These are phyloP conservation scores for Propithecus deckenii DNA, from an alignment of 2,797 vertebrate species.

Conservation along the genomic window DNA sequence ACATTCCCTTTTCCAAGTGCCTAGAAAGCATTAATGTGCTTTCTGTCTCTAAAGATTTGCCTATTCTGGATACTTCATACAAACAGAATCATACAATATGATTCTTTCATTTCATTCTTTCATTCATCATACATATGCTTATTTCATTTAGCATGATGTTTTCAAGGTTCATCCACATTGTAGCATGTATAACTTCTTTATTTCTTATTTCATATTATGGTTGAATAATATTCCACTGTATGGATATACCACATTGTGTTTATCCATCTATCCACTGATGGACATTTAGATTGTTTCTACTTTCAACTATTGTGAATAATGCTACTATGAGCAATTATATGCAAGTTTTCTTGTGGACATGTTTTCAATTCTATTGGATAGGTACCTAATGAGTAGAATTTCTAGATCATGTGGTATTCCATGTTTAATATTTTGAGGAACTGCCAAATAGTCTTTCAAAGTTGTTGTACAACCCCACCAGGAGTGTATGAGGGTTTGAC, in stretches of 20 bases:
- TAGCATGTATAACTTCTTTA: not conserved
- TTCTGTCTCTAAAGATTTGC: not conserved
- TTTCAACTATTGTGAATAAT: not conserved
- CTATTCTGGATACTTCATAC: not conserved
- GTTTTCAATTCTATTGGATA: not conserved
- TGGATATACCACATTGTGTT: not conserved
- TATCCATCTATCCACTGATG: not conserved
- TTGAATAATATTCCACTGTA: not conserved
- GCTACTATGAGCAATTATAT: not conserved
- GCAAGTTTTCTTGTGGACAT: not conserved
- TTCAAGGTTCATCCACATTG: not conserved
- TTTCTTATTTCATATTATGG: not conserved
- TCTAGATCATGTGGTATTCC: not conserved
- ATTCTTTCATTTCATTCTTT: too few species aligned
- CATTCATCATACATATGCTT: not conserved
- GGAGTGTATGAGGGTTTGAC: not conserved
- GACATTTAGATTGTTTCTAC: not conserved
- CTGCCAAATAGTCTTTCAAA: not conserved
- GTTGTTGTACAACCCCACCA: not conserved
- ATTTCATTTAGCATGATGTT: not conserved
- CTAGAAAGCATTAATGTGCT: not conserved
- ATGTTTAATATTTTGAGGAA: not conserved
- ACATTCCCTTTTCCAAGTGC: not conserved
- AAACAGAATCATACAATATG: not conserved
- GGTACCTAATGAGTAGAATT: not conserved